Percentiles rank a stretch among this genome's conserved stretches.
These are phyloP conservation scores for Chaetodon trifascialis DNA, from an alignment of 2,113 vertebrate genomes.

Conservation along the genomic window DNA sequence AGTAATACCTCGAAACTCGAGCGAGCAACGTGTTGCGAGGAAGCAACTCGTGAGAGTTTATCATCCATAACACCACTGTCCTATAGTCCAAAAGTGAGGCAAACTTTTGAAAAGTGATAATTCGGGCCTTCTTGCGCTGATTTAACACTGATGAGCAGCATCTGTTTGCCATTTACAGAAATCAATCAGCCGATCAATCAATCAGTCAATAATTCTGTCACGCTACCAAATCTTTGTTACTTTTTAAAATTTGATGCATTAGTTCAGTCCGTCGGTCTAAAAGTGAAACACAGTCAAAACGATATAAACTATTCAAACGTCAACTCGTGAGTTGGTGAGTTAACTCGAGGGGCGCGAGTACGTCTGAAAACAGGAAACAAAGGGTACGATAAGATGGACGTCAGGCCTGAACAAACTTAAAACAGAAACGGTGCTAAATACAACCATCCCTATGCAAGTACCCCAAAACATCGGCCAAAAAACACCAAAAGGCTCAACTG, in stretches of 20 bases:
- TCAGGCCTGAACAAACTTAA: constrained; percentile 78
- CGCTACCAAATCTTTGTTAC: neutral
- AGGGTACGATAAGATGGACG: constrained; percentile 82
- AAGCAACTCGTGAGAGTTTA: no score
- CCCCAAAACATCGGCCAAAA: constrained; percentile 29
- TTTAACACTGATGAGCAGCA: constrained; percentile 13
- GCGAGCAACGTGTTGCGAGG: neutral
- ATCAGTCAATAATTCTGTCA: neutral
- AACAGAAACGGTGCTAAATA: constrained; percentile 49
- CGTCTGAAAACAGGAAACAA: constrained; percentile 84
- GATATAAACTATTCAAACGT: constrained; percentile 33
- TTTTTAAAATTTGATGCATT: fast-evolving
- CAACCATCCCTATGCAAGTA: constrained; percentile 27
- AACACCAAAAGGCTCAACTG: constrained; percentile 32
- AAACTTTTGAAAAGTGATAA: neutral
- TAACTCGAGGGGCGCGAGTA: constrained; percentile 74
- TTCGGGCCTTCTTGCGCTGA: constrained; percentile 11
- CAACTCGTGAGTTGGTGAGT: constrained; percentile 62
- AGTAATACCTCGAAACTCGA: neutral
- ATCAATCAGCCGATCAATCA: constrained; percentile 23
- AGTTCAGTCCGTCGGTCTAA: neutral
- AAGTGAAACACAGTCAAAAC: neutral
- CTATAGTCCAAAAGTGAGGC: neutral
- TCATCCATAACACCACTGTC: no score
- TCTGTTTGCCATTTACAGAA: constrained; percentile 17